phyloP scores from a whole-genome alignment of 2,797 vertebrate species.

The Cephalopachus bancanus region DNA sequence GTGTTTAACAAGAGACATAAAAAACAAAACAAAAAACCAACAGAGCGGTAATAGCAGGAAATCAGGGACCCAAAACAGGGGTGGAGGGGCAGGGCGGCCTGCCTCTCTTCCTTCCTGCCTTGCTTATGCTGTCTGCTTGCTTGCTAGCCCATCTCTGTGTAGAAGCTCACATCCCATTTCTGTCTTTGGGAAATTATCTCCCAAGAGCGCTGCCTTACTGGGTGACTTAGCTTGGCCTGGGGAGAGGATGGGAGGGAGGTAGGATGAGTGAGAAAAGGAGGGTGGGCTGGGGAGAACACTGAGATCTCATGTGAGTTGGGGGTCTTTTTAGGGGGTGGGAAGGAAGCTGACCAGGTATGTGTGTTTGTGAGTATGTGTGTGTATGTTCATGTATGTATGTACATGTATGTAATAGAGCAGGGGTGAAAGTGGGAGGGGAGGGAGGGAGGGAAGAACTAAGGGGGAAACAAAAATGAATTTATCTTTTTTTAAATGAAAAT shows the following conservation, averaged over 20 bases:
- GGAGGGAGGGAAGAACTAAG: slow-evolving; percentile 72
- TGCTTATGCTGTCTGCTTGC: slow-evolving; percentile 79
- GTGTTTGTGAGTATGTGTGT: slow-evolving; percentile 61
- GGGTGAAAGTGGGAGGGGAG: slow-evolving; percentile 67
- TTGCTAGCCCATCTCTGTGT: slow-evolving; percentile 75
- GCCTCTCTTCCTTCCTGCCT: slow-evolving; percentile 86
- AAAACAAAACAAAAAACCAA: slow-evolving; percentile 1
- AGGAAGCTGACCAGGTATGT: slow-evolving; percentile 80
- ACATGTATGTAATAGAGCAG: slow-evolving; percentile 67
- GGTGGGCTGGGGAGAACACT: slow-evolving; percentile 70
- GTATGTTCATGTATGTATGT: slow-evolving; percentile 62
- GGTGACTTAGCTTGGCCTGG: slow-evolving; percentile 85
- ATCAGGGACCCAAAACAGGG: slow-evolving; percentile 84
- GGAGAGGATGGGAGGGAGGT: slow-evolving; percentile 68
- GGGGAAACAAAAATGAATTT: slow-evolving; percentile 79
- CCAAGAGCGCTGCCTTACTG: slow-evolving; percentile 89
- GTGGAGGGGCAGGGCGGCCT: slow-evolving; percentile 74
- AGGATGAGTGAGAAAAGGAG: slow-evolving; percentile 67
- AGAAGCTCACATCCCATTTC: slow-evolving; percentile 76
- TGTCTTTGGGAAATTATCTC: slow-evolving; percentile 86
- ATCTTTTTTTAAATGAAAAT: slow-evolving; percentile 79
- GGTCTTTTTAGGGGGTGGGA: slow-evolving; percentile 64
- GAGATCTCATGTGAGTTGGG: slow-evolving; percentile 55
- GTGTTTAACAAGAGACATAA: slow-evolving; percentile 63
- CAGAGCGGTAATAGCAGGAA: slow-evolving; percentile 71